Conservation (phyloP, 2,888 invertebrate genomes). For the Agrochola circellaris region DNA sequence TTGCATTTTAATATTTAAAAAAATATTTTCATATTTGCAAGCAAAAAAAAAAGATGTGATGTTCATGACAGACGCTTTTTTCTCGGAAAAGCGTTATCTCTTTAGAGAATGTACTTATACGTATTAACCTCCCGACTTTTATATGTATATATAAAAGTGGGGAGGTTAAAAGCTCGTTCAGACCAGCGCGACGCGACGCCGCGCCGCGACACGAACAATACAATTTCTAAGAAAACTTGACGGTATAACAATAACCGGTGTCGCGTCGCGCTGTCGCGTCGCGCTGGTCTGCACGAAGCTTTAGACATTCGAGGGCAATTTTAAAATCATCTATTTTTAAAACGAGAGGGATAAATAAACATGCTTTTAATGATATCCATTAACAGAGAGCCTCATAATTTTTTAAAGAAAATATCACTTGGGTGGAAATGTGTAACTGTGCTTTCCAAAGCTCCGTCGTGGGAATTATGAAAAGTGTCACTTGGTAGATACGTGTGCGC, state of each 20-base stretch:
- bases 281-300: too few relatives aligned
- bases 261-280: too few relatives aligned
- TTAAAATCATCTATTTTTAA: constrained; percentile 21
- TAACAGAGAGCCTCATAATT: neutral
- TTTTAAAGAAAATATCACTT: constrained; percentile 2
- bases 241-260: too few relatives aligned
- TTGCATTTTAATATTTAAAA: neutral
- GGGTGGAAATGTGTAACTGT: neutral
- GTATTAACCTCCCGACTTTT: too few relatives aligned
- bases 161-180: neutral
- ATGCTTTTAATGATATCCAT: constrained; percentile 10
- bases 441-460: neutral
- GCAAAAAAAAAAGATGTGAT: constrained; percentile 17
- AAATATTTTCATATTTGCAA: too few relatives aligned
- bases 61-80: constrained; percentile 13
- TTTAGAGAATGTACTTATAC: neutral
- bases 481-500: constrained; percentile 64
- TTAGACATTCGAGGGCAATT: neutral
- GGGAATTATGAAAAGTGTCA: constrained; percentile 52
- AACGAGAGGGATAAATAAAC: constrained; percentile 2
- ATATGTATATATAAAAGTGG: neutral
- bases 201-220: too few relatives aligned
- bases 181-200: too few relatives aligned
- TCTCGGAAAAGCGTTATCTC: neutral
- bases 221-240: too few relatives aligned